A percentile compares a stretch with the other conserved stretches of the same genome.
phyloP scores from a whole-genome alignment of 2,113 vertebrate species.

The Rhodinocichla rosea region DNA sequence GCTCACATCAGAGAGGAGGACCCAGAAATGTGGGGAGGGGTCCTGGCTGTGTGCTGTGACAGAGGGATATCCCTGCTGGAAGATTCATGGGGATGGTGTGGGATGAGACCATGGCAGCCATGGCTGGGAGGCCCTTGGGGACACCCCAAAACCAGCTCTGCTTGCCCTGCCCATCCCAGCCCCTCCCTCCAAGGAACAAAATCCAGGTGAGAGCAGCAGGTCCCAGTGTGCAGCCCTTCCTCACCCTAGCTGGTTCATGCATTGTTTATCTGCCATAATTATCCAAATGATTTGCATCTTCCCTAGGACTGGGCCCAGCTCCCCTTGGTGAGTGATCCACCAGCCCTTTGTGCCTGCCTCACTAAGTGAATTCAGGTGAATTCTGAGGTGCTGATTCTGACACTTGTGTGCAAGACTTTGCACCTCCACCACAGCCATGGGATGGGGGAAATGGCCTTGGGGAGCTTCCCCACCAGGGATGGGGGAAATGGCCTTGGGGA shows the following conservation, averaged over 20 bases:
- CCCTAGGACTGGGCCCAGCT: background rate
- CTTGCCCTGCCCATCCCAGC: accelerated
- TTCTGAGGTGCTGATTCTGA: background rate
- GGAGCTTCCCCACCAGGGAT: too few relatives aligned
- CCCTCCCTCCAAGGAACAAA: background rate
- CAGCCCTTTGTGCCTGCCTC: background rate
- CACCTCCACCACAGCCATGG: background rate
- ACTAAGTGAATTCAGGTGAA: accelerated
- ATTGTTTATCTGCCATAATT: background rate
- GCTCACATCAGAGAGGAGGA: accelerated
- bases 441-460: too few relatives aligned
- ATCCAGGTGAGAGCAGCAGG: background rate
- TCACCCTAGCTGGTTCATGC: accelerated
- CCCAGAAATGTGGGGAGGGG: accelerated
- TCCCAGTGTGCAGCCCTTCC: accelerated
- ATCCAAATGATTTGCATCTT: background rate
- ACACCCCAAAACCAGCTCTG: background rate
- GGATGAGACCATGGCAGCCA: background rate
- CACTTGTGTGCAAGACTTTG: accelerated
- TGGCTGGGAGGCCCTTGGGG: accelerated
- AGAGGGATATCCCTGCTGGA: background rate
- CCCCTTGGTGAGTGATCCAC: background rate
- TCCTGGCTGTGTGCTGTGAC: background rate
- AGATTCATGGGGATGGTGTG: accelerated
- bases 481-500: background rate